phyloP scores from a whole-genome alignment of 2,797 vertebrate species.

The Semotilus atromaculatus region DNA sequence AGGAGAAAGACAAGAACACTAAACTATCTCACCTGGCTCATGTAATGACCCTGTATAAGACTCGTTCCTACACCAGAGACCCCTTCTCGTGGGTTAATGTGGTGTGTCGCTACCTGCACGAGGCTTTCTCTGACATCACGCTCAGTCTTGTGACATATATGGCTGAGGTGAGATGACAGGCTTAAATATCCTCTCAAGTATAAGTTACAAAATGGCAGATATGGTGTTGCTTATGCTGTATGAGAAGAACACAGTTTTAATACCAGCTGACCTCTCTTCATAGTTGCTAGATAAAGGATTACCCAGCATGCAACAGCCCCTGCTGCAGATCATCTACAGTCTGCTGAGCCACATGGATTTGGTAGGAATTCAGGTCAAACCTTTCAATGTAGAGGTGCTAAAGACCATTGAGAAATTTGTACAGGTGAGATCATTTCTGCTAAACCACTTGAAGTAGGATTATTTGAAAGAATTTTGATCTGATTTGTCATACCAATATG shows the following conservation, averaged over 20 bases:
- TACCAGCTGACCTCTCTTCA: constrained; percentile 1
- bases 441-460: background rate
- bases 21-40: constrained; percentile 97
- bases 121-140: constrained; percentile 93
- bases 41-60: constrained; percentile 98
- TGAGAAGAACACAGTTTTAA: background rate
- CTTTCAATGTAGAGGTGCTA: constrained; percentile 94
- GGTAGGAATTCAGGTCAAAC: constrained; percentile 90
- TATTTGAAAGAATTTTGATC: background rate
- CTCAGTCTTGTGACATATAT: constrained; percentile 97
- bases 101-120: constrained; percentile 96
- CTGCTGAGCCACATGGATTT: constrained; percentile 97
- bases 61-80: constrained; percentile 95
- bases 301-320: constrained; percentile 94
- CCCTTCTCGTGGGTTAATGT: constrained; percentile 97
- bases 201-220: background rate
- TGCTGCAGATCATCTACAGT: constrained; percentile 97
- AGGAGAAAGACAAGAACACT: constrained; percentile 96
- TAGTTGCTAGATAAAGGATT: constrained; percentile 96
- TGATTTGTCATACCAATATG: constrained; percentile 19
- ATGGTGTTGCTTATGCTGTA: background rate
- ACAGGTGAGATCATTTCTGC: constrained; percentile 78
- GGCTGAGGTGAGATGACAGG: constrained; percentile 83
- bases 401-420: constrained; percentile 98
- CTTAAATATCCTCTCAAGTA: background rate